A percentile compares a stretch with the other conserved stretches of the same genome.
These are phyloP conservation scores for Fregetta grallaria DNA, from an alignment of 2,113 vertebrate genomes.

Conservation along the genomic window DNA sequence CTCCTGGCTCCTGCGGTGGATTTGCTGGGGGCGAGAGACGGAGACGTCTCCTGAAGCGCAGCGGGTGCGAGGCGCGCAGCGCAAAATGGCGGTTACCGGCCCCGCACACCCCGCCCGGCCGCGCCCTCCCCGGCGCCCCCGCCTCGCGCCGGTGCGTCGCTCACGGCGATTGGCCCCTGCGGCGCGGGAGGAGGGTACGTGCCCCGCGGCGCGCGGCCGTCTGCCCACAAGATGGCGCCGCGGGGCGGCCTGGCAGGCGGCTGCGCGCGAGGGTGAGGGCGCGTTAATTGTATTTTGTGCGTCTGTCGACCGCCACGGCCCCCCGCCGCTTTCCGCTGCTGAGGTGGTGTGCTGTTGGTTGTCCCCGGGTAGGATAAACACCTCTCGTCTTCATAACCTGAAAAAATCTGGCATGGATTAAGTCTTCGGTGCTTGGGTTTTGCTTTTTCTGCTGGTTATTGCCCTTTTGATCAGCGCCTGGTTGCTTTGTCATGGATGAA, in stretches of 20 bases:
- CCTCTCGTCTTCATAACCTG: too few species aligned
- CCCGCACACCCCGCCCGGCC: too few species aligned
- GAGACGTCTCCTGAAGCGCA: fast-evolving
- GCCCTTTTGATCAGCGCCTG: background rate
- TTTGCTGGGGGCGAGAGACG: background rate
- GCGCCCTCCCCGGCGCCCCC: too few species aligned
- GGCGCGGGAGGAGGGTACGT: too few species aligned
- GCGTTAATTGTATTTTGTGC: too few species aligned
- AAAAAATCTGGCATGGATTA: background rate
- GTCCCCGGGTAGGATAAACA: fast-evolving
- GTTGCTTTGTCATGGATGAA: fast-evolving
- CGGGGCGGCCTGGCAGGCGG: fast-evolving
- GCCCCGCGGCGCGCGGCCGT: background rate
- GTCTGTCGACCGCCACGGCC: too few species aligned
- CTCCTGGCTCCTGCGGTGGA: background rate
- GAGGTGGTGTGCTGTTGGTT: fast-evolving
- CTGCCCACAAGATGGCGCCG: background rate
- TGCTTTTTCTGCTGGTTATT: background rate
- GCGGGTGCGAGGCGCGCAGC: too few species aligned
- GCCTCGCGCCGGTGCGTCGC: too few species aligned
- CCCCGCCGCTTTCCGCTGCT: too few species aligned
- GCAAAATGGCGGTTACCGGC: fast-evolving
- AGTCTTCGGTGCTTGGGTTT: background rate
- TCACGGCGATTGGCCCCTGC: background rate
- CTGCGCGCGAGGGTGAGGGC: fast-evolving